Evolutionary conservation across 2,113 vertebrate genomes (phyloP), one percentile per base, ranked within the genome.

Genomic region (Varanus komodoensis): DNA sequence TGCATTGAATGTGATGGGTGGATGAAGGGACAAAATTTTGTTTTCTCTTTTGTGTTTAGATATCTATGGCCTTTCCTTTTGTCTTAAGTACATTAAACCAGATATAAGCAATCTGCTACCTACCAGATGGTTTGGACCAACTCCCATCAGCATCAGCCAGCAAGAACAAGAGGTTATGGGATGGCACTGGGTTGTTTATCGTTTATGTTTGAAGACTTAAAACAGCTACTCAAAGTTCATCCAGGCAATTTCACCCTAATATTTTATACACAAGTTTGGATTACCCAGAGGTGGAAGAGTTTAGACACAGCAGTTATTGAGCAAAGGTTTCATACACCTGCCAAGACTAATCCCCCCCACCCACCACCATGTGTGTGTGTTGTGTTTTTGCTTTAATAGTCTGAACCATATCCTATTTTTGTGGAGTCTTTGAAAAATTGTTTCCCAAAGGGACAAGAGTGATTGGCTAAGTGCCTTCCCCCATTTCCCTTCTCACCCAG

Each of bases 211-310:
- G 21, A 64, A 27, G 44, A 71, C 21, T 82, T 61, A 34, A 21
- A 94, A 87, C 71, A 93, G 88, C 88, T 94, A 89, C 64, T 87
- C 75, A 32, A 91, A 15, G 91, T 87, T 89, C 87, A 92, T 11
- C 3, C 67, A 86, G 90, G 91, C 87, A 79, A 89, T 94, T 95
- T 93, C 87, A 92, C 83, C 88, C 79, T 88, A 94, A 93, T 67
- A 54, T 54, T 71, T 89, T 78, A 74, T 69, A 81, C 2, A 52
- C 54, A 91, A 95, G 87, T 92, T 92, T 34, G 0, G 12, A 91
- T 93, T 94, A 94, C 87, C 83, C 52, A 80, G n/a, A 1, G 0
- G 48, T 92, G 82, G 32, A 79, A 89, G 82, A 87, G 12, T 92
- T 89, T 84, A 84, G 77, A 89, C 90, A 89, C 84, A 83, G 67